Conservation (phyloP, 1,140 invertebrate genomes). For the Achatina immaculata region DNA sequence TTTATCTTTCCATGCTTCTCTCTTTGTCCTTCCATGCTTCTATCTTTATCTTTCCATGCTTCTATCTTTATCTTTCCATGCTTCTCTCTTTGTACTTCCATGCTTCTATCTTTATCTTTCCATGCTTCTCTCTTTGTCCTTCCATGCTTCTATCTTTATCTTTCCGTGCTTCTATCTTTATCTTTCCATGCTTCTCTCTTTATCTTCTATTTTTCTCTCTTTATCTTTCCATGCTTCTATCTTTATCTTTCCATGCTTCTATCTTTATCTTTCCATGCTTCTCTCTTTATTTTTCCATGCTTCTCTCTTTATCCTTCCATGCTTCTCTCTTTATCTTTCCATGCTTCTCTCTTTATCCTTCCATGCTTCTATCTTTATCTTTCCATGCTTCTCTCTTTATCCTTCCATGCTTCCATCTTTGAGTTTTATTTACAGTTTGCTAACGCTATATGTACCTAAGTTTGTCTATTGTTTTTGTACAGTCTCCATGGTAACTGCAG, state of each 20-base stretch:
- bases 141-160: no score
- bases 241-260: not conserved
- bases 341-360: not conserved
- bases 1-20: not conserved
- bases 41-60: not conserved
- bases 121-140: slow-evolving; percentile 1
- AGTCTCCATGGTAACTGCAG: no score
- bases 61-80: slow-evolving; percentile 14
- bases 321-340: not conserved
- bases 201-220: slow-evolving; percentile 1
- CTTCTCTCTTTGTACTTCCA: slow-evolving; percentile 9
- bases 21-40: not conserved
- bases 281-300: not conserved
- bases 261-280: slow-evolving; percentile 22
- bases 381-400: not conserved
- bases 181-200: not conserved
- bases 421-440: not conserved
- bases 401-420: slow-evolving; percentile 7
- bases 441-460: no score
- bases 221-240: not conserved
- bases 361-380: not conserved
- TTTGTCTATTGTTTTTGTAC: no score
- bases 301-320: not conserved
- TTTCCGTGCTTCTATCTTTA: not conserved
- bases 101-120: not conserved